phyloP scores from a whole-genome alignment of 2,113 vertebrate genomes.

The Psittacula cyanocephala region DNA sequence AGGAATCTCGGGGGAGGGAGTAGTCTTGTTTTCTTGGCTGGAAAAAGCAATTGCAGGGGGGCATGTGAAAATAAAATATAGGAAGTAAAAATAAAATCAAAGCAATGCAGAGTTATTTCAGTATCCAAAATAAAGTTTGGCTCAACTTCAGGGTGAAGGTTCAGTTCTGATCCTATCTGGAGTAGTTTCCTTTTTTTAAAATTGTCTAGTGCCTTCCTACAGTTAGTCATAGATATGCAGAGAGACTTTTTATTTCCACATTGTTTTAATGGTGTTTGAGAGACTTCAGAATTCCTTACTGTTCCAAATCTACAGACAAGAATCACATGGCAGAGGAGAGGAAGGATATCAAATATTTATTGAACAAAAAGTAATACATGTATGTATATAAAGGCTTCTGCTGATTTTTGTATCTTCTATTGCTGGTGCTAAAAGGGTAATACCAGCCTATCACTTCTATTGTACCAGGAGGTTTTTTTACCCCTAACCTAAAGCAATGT shows the following conservation, averaged over 20 bases:
- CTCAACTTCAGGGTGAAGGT: not conserved
- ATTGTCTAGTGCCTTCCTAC: not conserved
- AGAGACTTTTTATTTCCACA: not conserved
- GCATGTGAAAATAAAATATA: constrained; percentile 16
- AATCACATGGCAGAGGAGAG: not conserved
- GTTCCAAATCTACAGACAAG: not conserved
- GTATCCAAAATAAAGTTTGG: constrained; percentile 4
- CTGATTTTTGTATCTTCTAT: not conserved
- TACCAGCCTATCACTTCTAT: not conserved
- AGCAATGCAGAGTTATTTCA: not conserved
- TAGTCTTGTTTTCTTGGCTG: constrained; percentile 8
- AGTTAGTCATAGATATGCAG: not conserved
- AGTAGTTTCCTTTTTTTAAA: not conserved
- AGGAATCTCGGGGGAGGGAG: not conserved
- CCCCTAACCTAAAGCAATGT: constrained; percentile 46
- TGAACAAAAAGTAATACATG: not conserved
- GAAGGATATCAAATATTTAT: not conserved
- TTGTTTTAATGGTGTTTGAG: not conserved
- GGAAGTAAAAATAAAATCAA: constrained; percentile 15
- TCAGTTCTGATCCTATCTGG: constrained; percentile 44
- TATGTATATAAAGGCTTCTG: not conserved
- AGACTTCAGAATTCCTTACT: not conserved
- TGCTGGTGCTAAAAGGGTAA: constrained; percentile 59
- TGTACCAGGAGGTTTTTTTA: constrained; percentile 21
- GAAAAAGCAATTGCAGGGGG: not conserved